phyloP scores from a whole-genome alignment of 2,888 invertebrate genomes.

The Incurvaria masculella region DNA sequence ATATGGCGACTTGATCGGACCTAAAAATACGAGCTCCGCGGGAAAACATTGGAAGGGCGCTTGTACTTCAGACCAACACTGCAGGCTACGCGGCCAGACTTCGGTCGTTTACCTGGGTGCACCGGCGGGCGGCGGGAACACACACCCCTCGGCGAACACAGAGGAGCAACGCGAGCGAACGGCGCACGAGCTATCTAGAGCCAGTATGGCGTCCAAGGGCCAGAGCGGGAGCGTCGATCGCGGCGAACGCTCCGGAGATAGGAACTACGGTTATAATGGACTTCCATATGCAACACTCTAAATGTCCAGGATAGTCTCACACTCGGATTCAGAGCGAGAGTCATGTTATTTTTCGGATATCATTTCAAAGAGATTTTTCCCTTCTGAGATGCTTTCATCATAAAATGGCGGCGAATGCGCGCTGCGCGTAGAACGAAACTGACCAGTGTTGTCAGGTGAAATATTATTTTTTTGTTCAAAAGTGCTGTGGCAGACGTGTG shows the following conservation, averaged over 20 bases:
- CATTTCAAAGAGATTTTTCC: not conserved
- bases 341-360: not conserved
- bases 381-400: not conserved
- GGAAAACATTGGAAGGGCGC: not conserved
- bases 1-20: slow-evolving; percentile 63
- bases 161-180: not conserved
- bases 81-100: not conserved
- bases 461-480: no score
- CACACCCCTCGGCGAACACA: not conserved
- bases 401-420: not conserved
- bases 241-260: not conserved
- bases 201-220: not conserved
- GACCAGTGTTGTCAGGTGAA: not conserved
- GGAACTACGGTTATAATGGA: not conserved
- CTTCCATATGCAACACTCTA: not conserved
- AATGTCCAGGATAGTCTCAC: not conserved
- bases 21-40: slow-evolving; percentile 45
- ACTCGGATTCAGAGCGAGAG: not conserved
- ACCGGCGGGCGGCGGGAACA: not conserved
- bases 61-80: no score
- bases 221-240: not conserved
- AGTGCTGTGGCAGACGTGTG: no score
- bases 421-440: not conserved
- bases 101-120: not conserved
- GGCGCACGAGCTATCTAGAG: not conserved